Evolutionary conservation across 2,113 vertebrate genomes (phyloP).

Genomic region (Glaucomys volans): DNA sequence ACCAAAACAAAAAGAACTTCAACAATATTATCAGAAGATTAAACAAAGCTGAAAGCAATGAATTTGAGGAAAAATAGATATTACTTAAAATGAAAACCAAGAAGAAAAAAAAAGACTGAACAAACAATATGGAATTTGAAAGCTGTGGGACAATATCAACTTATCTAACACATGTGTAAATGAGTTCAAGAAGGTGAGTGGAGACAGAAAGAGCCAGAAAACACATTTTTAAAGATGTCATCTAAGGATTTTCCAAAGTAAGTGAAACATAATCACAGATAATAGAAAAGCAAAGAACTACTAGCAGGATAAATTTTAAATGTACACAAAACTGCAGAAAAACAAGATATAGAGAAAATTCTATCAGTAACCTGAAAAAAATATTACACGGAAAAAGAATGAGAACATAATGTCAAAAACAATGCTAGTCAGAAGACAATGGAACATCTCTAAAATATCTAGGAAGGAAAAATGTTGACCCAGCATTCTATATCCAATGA

Average conservation of each 20-base stretch:
- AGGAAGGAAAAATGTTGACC: neutral
- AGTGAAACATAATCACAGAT: neutral
- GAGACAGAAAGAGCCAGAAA: neutral
- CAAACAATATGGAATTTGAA: neutral
- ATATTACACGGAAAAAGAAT: neutral
- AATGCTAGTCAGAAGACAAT: neutral
- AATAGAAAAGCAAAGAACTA: neutral
- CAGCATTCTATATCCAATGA: neutral
- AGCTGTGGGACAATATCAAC: neutral
- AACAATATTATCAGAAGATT: neutral
- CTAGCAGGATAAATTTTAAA: neutral
- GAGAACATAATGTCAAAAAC: neutral
- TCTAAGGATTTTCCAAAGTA: slow-evolving; percentile 6
- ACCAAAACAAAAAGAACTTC: neutral
- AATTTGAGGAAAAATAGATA: no score
- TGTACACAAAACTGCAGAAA: neutral
- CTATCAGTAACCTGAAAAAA: neutral
- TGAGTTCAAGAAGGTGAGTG: neutral
- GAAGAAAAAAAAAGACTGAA: no score
- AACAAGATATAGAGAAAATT: neutral
- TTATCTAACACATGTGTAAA: neutral
- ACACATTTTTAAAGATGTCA: neutral
- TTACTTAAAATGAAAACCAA: no score
- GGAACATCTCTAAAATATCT: neutral
- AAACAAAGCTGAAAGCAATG: neutral